phyloP scores from a whole-genome alignment of 2,888 invertebrate genomes.

The Eulithis testata region DNA sequence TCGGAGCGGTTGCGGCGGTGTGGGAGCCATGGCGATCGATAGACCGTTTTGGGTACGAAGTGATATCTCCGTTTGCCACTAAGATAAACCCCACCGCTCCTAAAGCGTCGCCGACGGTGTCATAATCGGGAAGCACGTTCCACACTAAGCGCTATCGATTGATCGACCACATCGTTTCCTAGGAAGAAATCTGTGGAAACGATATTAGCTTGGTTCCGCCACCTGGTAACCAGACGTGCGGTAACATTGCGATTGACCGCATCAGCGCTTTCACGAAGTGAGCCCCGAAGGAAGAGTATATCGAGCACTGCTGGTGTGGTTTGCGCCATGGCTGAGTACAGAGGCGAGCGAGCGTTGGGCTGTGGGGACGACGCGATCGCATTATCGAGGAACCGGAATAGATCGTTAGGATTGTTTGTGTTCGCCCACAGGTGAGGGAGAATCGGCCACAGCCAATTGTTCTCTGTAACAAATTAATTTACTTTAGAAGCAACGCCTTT shows the following conservation, averaged over 20 bases:
- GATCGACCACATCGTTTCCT: slow-evolving; percentile 88
- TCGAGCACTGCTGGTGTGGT: slow-evolving; percentile 87
- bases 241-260: slow-evolving; percentile 88
- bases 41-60: slow-evolving; percentile 35
- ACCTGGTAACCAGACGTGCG: slow-evolving; percentile 86
- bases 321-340: slow-evolving; percentile 90
- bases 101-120: slow-evolving; percentile 60
- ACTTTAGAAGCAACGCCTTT: not conserved
- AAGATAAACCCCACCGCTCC: slow-evolving; percentile 66
- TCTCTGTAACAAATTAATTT: slow-evolving; percentile 68
- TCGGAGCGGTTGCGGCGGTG: slow-evolving; percentile 48
- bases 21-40: slow-evolving; percentile 65
- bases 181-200: slow-evolving; percentile 90
- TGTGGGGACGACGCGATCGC: slow-evolving; percentile 70
- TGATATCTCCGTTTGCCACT: slow-evolving; percentile 39
- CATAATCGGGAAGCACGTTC: slow-evolving; percentile 75
- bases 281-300: slow-evolving; percentile 85
- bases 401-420: slow-evolving; percentile 68
- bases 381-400: slow-evolving; percentile 72
- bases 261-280: slow-evolving; percentile 87
- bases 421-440: slow-evolving; percentile 88
- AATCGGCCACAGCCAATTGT: slow-evolving; percentile 86
- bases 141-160: slow-evolving; percentile 83
- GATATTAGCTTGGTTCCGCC: slow-evolving; percentile 88
- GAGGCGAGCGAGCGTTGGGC: slow-evolving; percentile 72